A percentile compares a stretch with the other conserved stretches of the same genome.
Conservation (phyloP, 2,888 invertebrate genomes). For the Hoplodrina blanda region DNA sequence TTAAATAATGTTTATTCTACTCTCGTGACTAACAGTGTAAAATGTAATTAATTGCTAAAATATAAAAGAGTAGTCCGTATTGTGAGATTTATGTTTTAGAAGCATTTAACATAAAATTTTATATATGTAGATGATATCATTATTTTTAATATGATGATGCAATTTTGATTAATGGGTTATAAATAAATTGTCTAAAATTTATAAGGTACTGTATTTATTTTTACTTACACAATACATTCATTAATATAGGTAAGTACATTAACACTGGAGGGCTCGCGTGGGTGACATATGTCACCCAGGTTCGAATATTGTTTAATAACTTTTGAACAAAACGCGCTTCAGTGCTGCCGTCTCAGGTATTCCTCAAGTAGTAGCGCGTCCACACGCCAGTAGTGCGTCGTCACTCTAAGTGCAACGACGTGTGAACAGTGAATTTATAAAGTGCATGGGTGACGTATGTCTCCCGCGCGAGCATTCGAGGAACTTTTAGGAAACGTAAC, state of each 20-base stretch:
- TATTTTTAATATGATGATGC: slow-evolving; percentile 89
- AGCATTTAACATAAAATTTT: slow-evolving; percentile 88
- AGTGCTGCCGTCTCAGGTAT: no score
- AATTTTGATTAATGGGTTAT: slow-evolving; percentile 88
- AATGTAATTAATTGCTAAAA: slow-evolving; percentile 78
- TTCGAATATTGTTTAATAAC: no score
- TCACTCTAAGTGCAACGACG: no score
- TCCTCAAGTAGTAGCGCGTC: no score
- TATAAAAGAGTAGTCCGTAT: slow-evolving; percentile 79
- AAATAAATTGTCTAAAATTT: slow-evolving; percentile 85
- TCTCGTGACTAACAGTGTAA: slow-evolving; percentile 83
- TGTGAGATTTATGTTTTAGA: slow-evolving; percentile 88
- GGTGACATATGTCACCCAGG: no score
- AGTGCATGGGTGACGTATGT: no score
- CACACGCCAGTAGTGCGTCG: no score
- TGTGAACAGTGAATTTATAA: no score
- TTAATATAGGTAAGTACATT: slow-evolving; percentile 16
- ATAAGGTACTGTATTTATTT: slow-evolving; percentile 56
- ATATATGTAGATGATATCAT: slow-evolving; percentile 87
- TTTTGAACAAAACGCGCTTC: no score
- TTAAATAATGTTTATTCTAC: slow-evolving; percentile 83
- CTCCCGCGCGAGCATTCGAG: no score
- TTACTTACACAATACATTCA: slow-evolving; percentile 43
- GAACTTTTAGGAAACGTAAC: no score
- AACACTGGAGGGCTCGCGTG: no score